Base-by-base conservation (phyloP, 2,888 invertebrate species). In the Agrilus biguttatus region DNA sequence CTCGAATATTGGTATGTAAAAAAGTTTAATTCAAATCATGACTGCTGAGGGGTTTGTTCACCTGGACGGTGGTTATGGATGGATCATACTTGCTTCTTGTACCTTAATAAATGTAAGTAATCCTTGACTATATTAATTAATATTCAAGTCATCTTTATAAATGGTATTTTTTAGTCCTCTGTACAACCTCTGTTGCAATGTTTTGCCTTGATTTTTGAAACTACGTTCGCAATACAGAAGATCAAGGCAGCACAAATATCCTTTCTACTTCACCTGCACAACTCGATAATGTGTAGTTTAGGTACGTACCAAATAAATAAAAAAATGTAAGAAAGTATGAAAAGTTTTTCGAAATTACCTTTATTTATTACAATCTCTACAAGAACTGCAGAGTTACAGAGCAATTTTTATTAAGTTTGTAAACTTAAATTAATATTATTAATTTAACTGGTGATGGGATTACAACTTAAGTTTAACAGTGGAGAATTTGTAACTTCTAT, bases 31-130 rank as follows among this genome's bases (percentile, higher is more conserved):
- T 39, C 4, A 39, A 12, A 23, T 35, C 13, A 23, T 39, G 32
- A 14, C 28, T 21, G 12, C 12, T 21, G 34, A 17, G 37, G 38
- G 23, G 40, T 28, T 34, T 21, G 13, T 33, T 42, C 56, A 61
- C 19, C 68, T 66, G 2, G 71, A 72, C 49, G 69, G 67, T 23
- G 72, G 71, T 23, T 72, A 70, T 59, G 72, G 71, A 19, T 72
- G 71, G 71, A 53, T 68, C 33, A 59, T 71, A 34, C 63, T 71
- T 28, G 48, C 59, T 10, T 66, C 65, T 12, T 63, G 63, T 37
- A 60, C 67, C 28, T 51, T 70, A 42, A 62, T 64, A 44, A 68
- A 67, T 53, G 69, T 69, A 57, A 67, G 66, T 61, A 46, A 7
- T 37, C 36, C 2, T 17, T 17, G 36, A 14, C 2, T 13, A 10